Evolutionary conservation across 1,140 invertebrate species (phyloP).

Genomic region (Melitaea cinxia): DNA sequence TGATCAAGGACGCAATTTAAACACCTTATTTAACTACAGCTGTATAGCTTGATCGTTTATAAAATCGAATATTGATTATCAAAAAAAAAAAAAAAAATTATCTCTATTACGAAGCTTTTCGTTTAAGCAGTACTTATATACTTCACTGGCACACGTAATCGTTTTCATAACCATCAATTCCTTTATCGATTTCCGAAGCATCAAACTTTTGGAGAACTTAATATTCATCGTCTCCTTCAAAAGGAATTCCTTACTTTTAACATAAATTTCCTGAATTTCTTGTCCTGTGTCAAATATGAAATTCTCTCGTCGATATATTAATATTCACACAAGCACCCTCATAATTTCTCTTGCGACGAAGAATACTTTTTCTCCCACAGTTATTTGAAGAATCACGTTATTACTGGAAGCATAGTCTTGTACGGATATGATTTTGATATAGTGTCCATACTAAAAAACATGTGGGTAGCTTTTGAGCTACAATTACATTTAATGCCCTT

Average conservation of each 20-base stretch:
- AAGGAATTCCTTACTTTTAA: not conserved
- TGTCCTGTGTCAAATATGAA: slow-evolving; percentile 66
- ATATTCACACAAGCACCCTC: slow-evolving; percentile 51
- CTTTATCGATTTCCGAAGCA: not conserved
- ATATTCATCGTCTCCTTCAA: not conserved
- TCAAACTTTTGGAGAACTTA: not conserved
- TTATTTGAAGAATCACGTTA: slow-evolving; percentile 17
- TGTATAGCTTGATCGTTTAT: not conserved
- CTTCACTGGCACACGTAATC: not conserved
- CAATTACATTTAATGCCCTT: not conserved
- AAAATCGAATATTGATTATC: too few species aligned
- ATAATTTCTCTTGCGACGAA: slow-evolving; percentile 40
- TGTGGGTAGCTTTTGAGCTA: too few species aligned
- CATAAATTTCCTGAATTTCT: slow-evolving; percentile 55
- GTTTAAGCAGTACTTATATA: not conserved
- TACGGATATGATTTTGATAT: not conserved
- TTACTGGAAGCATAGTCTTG: slow-evolving; percentile 2
- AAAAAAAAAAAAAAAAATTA: too few species aligned
- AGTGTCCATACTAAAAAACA: not conserved
- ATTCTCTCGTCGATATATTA: slow-evolving; percentile 61
- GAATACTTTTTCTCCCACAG: slow-evolving; percentile 42
- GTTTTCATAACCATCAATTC: not conserved
- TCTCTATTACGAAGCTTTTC: too few species aligned
- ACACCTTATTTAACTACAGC: not conserved
- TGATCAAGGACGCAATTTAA: not conserved